A percentile compares a stretch with the other conserved stretches of the same genome.
Evolutionary conservation across 2,113 vertebrate species (phyloP).

Genomic region (Takifugu flavidus): DNA sequence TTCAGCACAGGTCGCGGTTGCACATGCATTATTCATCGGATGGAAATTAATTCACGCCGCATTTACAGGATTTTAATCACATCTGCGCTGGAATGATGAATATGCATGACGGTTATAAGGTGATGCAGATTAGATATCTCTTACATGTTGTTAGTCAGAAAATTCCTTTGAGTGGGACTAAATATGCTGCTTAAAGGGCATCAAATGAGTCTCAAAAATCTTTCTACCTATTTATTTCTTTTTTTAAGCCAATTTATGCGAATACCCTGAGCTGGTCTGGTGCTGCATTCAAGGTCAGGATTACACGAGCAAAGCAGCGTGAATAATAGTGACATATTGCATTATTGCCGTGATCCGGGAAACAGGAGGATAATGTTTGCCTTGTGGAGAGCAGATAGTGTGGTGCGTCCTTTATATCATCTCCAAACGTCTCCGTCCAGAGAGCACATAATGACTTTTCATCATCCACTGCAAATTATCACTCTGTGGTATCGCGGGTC

Average conservation of each 20-base stretch:
- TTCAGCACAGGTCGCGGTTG: constrained; percentile 68
- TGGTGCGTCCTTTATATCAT: constrained; percentile 30
- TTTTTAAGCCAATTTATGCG: constrained; percentile 18
- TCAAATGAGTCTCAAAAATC: constrained; percentile 3
- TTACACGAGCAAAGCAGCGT: constrained; percentile 25
- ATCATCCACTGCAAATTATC: constrained; percentile 23
- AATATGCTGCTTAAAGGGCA: constrained; percentile 1
- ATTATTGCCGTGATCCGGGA: constrained; percentile 31
- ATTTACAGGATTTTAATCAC: constrained; percentile 76
- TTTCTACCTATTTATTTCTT: no score
- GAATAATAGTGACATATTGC: constrained; percentile 17
- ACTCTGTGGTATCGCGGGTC: no score
- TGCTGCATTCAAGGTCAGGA: constrained; percentile 49
- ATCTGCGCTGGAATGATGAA: constrained; percentile 68
- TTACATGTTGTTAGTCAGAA: constrained; percentile 31
- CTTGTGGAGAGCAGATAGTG: constrained; percentile 24
- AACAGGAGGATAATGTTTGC: constrained; percentile 19
- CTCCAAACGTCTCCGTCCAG: constrained; percentile 28
- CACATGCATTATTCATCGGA: constrained; percentile 70
- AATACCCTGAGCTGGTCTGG: constrained; percentile 5
- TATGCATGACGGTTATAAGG: constrained; percentile 64
- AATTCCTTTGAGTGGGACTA: no score
- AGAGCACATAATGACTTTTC: constrained; percentile 28
- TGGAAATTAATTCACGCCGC: constrained; percentile 66
- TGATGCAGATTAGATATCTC: constrained; percentile 49